Percentiles rank a stretch among this genome's conserved stretches.
Conservation (phyloP, 2,797 vertebrate genomes). For the Chelon labrosus region DNA sequence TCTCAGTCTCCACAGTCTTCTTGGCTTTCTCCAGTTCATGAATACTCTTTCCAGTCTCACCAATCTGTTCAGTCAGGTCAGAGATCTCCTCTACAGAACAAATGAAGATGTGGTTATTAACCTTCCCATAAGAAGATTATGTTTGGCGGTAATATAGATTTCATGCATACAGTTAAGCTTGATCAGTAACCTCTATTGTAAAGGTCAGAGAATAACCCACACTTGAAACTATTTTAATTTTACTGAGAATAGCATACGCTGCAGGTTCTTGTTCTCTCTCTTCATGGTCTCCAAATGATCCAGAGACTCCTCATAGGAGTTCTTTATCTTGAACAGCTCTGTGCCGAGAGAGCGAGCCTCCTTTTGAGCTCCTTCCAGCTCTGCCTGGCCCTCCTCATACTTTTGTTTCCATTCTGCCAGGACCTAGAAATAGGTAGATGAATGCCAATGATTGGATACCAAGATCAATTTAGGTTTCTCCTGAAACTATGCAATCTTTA, state of each 20-base stretch:
- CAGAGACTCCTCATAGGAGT: slow-evolving; percentile 84
- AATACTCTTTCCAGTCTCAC: slow-evolving; percentile 86
- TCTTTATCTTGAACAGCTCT: slow-evolving; percentile 87
- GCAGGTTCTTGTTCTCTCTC: no score
- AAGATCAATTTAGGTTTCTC: no score
- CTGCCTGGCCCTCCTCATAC: slow-evolving; percentile 88
- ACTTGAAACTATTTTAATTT: no score
- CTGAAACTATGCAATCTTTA: neutral
- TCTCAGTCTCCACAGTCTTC: slow-evolving; percentile 88
- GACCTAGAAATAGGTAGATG: slow-evolving; percentile 33
- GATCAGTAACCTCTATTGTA: no score
- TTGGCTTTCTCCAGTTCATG: slow-evolving; percentile 91
- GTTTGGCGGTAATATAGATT: no score
- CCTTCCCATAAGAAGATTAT: no score
- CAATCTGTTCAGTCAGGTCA: slow-evolving; percentile 90
- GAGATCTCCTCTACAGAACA: slow-evolving; percentile 88
- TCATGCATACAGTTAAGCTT: neutral
- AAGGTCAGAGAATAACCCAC: no score
- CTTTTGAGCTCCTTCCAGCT: slow-evolving; percentile 88
- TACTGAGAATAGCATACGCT: slow-evolving; percentile 27
- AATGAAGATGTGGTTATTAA: no score
- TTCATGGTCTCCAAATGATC: slow-evolving; percentile 80
- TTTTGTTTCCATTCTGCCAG: slow-evolving; percentile 91
- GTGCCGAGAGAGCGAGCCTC: slow-evolving; percentile 86
- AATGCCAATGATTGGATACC: no score